These are phyloP conservation scores for Cactoblastis cactorum DNA, from an alignment of 2,888 invertebrate species.

Conservation along the genomic window DNA sequence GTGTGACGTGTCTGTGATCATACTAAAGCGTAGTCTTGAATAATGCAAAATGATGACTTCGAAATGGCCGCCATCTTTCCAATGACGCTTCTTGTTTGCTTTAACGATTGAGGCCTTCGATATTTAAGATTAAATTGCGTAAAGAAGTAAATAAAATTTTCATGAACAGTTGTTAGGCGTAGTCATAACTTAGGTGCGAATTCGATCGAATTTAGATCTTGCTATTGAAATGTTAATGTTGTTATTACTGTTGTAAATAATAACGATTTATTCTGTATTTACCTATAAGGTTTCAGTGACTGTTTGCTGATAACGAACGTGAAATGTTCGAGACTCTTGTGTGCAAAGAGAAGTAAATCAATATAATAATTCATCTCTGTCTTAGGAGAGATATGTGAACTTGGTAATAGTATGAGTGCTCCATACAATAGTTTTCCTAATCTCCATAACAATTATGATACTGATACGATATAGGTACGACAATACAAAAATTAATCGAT, in stretches of 20 bases:
- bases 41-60: not conserved
- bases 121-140: conserved; percentile 16
- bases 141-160: conserved; percentile 8
- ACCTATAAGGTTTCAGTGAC: not conserved
- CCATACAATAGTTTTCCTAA: too few species aligned
- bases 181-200: not conserved
- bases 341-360: not conserved
- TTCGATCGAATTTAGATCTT: conserved; percentile 16
- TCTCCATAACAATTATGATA: too few species aligned
- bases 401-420: too few species aligned
- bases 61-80: not conserved
- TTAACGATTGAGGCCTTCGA: conserved; percentile 23
- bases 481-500: too few species aligned
- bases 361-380: not conserved
- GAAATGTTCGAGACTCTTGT: not conserved
- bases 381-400: not conserved
- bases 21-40: not conserved
- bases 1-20: too few species aligned
- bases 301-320: not conserved
- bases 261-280: not conserved
- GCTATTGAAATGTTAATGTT: conserved; percentile 8
- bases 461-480: too few species aligned
- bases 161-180: not conserved
- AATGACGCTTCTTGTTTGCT: conserved; percentile 17
- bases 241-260: conserved; percentile 9